Evolutionary conservation across 2,797 vertebrate species (phyloP).

Genomic region (Tiaroga cobitis): DNA sequence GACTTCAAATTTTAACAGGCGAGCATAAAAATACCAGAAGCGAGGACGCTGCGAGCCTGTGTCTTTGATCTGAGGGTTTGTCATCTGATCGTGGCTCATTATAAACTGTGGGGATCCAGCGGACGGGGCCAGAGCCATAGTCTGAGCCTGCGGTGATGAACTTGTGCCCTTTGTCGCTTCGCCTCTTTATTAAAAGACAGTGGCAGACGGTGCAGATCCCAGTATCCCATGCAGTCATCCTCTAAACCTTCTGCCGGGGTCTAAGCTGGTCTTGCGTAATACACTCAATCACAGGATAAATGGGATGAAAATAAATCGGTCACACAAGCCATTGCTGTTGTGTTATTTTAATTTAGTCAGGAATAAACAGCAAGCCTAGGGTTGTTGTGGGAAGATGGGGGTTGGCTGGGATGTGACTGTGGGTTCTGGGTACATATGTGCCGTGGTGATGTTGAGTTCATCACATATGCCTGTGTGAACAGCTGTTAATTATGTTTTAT

Average conservation of each 20-base stretch:
- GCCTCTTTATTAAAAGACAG: slow-evolving; percentile 41
- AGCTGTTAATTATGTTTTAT: slow-evolving; percentile 28
- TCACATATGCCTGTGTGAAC: neutral
- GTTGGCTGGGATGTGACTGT: neutral
- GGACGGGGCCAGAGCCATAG: slow-evolving; percentile 3
- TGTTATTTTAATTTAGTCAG: slow-evolving; percentile 63
- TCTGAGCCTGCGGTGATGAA: slow-evolving; percentile 39
- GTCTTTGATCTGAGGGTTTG: slow-evolving; percentile 26
- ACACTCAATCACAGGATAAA: slow-evolving; percentile 18
- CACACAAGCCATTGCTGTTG: slow-evolving; percentile 33
- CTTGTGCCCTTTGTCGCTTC: slow-evolving; percentile 40
- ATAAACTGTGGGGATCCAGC: slow-evolving; percentile 34
- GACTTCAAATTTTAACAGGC: slow-evolving; percentile 34
- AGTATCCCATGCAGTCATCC: slow-evolving; percentile 22
- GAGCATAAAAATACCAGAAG: slow-evolving; percentile 42
- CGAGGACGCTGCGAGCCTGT: neutral
- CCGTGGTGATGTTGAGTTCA: neutral
- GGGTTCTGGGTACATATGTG: slow-evolving; percentile 16
- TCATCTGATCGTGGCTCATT: slow-evolving; percentile 42
- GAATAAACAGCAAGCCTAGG: slow-evolving; percentile 55
- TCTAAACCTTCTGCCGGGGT: neutral
- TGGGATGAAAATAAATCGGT: slow-evolving; percentile 48
- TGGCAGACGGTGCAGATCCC: slow-evolving; percentile 33
- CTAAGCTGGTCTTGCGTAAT: slow-evolving; percentile 24
- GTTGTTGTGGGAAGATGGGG: slow-evolving; percentile 1